Evolutionary conservation across 2,797 vertebrate genomes (phyloP), one percentile per base, ranked within the genome.

Genomic region (Cyclopterus lumpus): DNA sequence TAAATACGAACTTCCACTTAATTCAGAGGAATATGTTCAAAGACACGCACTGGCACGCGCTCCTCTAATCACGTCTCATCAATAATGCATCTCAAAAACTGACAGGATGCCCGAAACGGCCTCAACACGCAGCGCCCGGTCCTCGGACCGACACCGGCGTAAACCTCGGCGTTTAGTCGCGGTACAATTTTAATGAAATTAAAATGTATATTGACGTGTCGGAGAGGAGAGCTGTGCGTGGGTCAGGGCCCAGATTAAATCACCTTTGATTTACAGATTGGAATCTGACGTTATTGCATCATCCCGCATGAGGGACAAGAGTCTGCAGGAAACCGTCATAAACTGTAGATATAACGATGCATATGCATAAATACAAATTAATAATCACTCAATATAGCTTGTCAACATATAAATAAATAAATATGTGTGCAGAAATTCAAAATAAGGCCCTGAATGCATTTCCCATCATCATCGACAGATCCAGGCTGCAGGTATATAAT

Each of bases 141-240:
- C 79, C 89, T 91, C 86, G 80, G 80, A 86, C 84, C 90, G 93
- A 94, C 93, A 94, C 90, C 91, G 83, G 84, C 86, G n/a, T 93
- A 94, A 95, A 94, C 92, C 90, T 91, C 83, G 84, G 82, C 93
- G 90, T 95, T 95, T 94, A 95, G 88, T 82, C 86, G 73, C 89
- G 78, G 92, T 93, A 91, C 93, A 94, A 93, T 90, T 93, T 93
- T 90, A 94, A 95, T 94, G 89, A 93, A 94, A 94, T 89, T 86
- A 91, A 85, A 92, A n/a, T n/a, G n/a, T 90, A 51, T 80, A 90
- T 80, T 91, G 91, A 91, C 78, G 80, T n/a, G 18, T 81, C 53
- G 51, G 63, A 62, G 62, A 70, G 42, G 6, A 72, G 68, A 66
- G 74, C 58, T 80, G 82, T 55, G 70, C 49, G n/a, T 32, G 54